Evolutionary conservation across 2,797 vertebrate species (phyloP).

Genomic region (Enteromius anoplus): DNA sequence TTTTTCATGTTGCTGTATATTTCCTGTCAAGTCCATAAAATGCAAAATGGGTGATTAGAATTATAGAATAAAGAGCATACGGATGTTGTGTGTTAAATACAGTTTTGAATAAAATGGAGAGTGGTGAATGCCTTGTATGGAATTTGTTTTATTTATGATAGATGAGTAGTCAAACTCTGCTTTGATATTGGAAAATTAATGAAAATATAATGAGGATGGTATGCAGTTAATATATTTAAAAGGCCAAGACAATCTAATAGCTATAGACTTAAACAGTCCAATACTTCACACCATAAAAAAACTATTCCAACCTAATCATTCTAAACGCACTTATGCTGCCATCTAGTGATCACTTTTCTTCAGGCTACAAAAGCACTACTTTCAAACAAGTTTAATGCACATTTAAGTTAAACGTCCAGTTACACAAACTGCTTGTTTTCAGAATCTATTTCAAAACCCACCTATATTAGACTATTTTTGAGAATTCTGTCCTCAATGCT

Average conservation of each 20-base stretch:
- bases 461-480: neutral
- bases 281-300: neutral
- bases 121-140: conserved; percentile 14
- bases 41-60: conserved; percentile 36
- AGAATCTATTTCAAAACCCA: neutral
- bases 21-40: conserved; percentile 37
- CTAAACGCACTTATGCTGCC: conserved; percentile 40
- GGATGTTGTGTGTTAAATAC: conserved; percentile 63
- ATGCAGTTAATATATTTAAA: neutral
- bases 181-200: neutral
- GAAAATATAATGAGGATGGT: neutral
- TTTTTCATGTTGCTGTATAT: conserved; percentile 40
- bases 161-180: neutral
- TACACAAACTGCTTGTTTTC: neutral
- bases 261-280: neutral
- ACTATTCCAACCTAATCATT: neutral
- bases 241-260: neutral
- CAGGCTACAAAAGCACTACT: neutral
- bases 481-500: neutral
- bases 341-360: conserved; percentile 37
- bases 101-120: conserved; percentile 66
- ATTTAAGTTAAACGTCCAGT: neutral
- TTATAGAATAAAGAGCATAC: conserved; percentile 47
- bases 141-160: neutral
- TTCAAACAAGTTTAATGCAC: neutral